A percentile compares a stretch with the other conserved stretches of the same genome.
Conservation (phyloP, 2,113 vertebrate genomes). For the Peromyscus maniculatus region DNA sequence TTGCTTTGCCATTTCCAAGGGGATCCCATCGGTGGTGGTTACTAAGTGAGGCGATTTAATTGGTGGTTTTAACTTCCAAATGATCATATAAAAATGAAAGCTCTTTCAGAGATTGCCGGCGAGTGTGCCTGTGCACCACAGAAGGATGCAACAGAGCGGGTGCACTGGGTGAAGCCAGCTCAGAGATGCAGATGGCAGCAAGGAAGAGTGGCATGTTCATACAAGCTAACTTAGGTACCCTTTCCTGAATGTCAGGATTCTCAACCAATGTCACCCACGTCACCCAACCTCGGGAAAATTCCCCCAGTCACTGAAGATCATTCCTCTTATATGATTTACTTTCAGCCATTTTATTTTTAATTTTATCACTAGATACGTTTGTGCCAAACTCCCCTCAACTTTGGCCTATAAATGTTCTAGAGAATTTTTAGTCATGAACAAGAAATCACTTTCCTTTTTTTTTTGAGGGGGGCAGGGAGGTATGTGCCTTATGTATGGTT, state of each 20-base stretch:
- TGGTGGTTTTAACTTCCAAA: background rate
- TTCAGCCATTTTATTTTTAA: background rate
- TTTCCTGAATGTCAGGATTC: background rate
- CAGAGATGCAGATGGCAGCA: no score
- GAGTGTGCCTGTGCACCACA: background rate
- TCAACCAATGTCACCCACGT: background rate
- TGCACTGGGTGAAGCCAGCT: background rate
- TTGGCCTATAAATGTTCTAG: background rate
- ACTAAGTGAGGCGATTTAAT: background rate
- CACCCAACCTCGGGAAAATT: background rate
- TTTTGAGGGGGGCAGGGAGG: no score
- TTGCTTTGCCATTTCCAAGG: background rate
- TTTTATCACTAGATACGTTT: background rate
- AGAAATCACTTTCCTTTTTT: background rate
- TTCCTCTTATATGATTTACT: background rate
- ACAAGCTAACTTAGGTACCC: no score
- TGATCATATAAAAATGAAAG: background rate
- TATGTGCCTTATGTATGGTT: background rate
- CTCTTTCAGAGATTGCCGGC: background rate
- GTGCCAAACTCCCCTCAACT: background rate
- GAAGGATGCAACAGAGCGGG: background rate
- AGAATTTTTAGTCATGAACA: background rate
- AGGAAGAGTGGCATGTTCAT: background rate
- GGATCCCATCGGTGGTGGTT: background rate
- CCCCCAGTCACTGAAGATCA: background rate